Percentiles rank a stretch among this genome's conserved stretches.
Evolutionary conservation across 92 coral and sea anemone species (phyloP).

Genomic region (Heliopora coerulea): DNA sequence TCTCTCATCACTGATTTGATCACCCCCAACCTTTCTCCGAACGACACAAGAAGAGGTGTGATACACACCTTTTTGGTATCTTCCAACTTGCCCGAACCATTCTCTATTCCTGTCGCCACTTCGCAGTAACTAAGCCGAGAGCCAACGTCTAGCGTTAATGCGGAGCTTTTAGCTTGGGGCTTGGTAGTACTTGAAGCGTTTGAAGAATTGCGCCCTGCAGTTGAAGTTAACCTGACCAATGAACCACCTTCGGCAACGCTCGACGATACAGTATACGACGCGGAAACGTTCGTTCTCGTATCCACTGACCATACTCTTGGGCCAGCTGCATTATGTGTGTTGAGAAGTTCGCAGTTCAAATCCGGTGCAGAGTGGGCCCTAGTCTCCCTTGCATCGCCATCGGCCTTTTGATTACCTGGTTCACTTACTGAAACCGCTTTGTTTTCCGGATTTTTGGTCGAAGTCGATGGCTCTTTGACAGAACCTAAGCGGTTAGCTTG

Average conservation of each 20-base stretch:
- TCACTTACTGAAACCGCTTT: constrained; percentile 55
- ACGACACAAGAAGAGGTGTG: not conserved
- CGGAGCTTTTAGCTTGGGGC: constrained; percentile 32
- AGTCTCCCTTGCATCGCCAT: constrained; percentile 25
- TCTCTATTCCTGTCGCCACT: constrained; percentile 38
- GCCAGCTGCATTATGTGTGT: constrained; percentile 28
- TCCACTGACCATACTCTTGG: constrained; percentile 42
- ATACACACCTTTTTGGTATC: constrained; percentile 14
- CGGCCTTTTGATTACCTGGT: constrained; percentile 16
- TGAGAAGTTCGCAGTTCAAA: constrained; percentile 47
- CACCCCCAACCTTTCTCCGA: not conserved
- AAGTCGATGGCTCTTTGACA: not conserved
- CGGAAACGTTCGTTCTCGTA: constrained; percentile 17
- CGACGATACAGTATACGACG: constrained; percentile 17
- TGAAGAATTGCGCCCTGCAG: constrained; percentile 10
- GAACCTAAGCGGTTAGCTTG: constrained; percentile 73
- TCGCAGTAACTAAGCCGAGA: constrained; percentile 42
- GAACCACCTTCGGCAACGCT: not conserved
- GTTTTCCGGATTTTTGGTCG: not conserved
- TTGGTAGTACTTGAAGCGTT: constrained; percentile 17
- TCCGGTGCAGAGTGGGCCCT: constrained; percentile 52
- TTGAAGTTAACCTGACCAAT: constrained; percentile 1
- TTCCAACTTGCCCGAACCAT: constrained; percentile 17
- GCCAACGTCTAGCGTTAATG: constrained; percentile 25
- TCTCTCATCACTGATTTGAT: not conserved